phyloP scores from a whole-genome alignment of 2,113 vertebrate genomes.

The Trogon melanurus region DNA sequence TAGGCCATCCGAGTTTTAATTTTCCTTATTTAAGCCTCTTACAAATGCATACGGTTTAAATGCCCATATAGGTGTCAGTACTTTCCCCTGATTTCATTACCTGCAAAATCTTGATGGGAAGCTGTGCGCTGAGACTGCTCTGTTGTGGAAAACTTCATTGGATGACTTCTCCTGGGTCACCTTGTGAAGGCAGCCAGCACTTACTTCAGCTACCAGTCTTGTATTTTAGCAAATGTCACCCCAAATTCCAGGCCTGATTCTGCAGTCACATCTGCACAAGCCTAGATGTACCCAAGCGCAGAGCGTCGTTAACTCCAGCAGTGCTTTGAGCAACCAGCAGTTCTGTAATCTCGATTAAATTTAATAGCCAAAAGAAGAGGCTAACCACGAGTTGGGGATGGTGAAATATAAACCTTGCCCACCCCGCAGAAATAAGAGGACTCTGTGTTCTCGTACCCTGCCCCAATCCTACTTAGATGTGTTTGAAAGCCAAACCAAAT shows the following conservation, averaged over 20 bases:
- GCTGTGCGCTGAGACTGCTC: neutral
- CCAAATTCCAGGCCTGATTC: neutral
- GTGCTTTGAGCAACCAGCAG: neutral
- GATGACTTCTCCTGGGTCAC: neutral
- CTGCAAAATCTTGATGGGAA: slow-evolving; percentile 4
- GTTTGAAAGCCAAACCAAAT: slow-evolving; percentile 60
- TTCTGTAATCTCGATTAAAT: slow-evolving; percentile 36
- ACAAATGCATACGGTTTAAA: neutral
- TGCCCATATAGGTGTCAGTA: slow-evolving; percentile 43
- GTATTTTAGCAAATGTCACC: neutral
- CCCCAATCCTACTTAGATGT: slow-evolving; percentile 23
- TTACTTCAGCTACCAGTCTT: neutral
- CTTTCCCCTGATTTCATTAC: slow-evolving; percentile 7
- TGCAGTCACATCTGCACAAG: neutral
- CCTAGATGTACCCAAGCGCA: neutral
- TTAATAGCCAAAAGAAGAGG: slow-evolving; percentile 47
- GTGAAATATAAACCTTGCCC: slow-evolving; percentile 32
- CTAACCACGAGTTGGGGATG: slow-evolving; percentile 14
- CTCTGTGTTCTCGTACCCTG: slow-evolving; percentile 42
- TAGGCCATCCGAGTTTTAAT: neutral
- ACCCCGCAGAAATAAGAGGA: slow-evolving; percentile 39
- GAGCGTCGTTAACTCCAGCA: neutral
- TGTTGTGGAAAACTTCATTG: neutral
- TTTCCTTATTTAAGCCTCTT: slow-evolving; percentile 28
- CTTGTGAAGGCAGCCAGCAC: neutral